A percentile compares a stretch with the other conserved stretches of the same genome.
These are phyloP conservation scores for Sarcophaga bullata DNA, from an alignment of 1,140 invertebrate genomes.

Conservation along the genomic window DNA sequence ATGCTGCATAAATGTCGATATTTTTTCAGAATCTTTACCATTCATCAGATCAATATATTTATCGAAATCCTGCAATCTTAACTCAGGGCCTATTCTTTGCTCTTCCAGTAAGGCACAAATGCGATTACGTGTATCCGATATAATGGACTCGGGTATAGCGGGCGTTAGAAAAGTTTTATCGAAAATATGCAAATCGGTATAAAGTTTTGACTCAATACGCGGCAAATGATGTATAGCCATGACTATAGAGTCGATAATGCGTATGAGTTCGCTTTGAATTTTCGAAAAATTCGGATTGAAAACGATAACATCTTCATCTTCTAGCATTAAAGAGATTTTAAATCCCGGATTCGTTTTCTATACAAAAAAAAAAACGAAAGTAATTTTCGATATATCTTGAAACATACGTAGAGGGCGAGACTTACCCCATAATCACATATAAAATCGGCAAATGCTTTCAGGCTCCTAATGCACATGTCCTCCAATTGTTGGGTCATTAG, in stretches of 20 bases:
- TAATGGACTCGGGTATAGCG: conserved; percentile 73
- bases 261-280: conserved; percentile 76
- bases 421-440: conserved; percentile 78
- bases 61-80: conserved; percentile 80
- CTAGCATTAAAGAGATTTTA: conserved; percentile 75
- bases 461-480: conserved; percentile 80
- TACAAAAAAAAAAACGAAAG: conserved; percentile 46
- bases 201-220: conserved; percentile 72
- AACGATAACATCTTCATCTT: conserved; percentile 73
- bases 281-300: conserved; percentile 85
- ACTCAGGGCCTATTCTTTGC: conserved; percentile 75
- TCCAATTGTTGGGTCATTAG: conserved; percentile 89
- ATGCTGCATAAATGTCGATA: conserved; percentile 76
- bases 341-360: conserved; percentile 80
- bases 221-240: conserved; percentile 76
- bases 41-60: conserved; percentile 84
- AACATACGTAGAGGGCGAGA: not conserved
- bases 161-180: conserved; percentile 69
- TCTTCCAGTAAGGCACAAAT: conserved; percentile 74
- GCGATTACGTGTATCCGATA: conserved; percentile 70
- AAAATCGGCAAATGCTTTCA: conserved; percentile 81
- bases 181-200: conserved; percentile 56
- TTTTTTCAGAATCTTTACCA: conserved; percentile 72
- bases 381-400: not conserved
- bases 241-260: conserved; percentile 78